Evolutionary conservation across 2,888 invertebrate species (phyloP), one percentile per base, ranked within the genome.

Genomic region (Campopleginae sp.): DNA sequence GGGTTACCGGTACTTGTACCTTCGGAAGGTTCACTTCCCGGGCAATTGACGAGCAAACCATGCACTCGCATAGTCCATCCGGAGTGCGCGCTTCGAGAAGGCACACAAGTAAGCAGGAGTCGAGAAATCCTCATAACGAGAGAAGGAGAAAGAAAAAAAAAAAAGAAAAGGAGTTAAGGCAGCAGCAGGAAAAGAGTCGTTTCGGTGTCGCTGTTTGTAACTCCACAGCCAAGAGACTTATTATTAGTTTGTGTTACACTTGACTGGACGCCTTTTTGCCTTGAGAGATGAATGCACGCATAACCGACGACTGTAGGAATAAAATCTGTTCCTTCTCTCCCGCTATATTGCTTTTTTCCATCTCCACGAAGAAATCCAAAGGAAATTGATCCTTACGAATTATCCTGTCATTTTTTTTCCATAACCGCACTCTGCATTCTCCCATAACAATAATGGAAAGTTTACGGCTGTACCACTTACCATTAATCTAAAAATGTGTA

Each of bases 371-470:
- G 2, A 93, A 66, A 94, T 94, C 88, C 94, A 95, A 79, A 94
- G 95, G 87, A 94, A 94, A 88, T 92, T 94, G 14, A 92, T 95
- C 19, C 94, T 78, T 17, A 46, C 70, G 71, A 76, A 86, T 84
- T 75, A 85, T 82, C 82, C 79, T 42, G 46, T 42, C 58, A 51
- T 33, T 77, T 77, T 77, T 77, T 48, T 66, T 38, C 63, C 33
- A 23, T 27, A 44, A 44, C 54, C 68, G 33, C 61, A 71, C 8
- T 46, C n/a, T 79, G n/a, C 79, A 63, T 68, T 68, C 74, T n/a
- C 54, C 42, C n/a, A 19, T 44, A 23, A 42, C 38, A 51, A 72
- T 54, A 58, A 72, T 42, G 38, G 38, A 72, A 48, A 72, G 14
- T 72, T 54, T 42, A 23, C 72, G 19, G 38, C 38, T 38, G 38